Evolutionary conservation across 2,113 vertebrate genomes (phyloP).

Genomic region (Gymnocephalus cernua): DNA sequence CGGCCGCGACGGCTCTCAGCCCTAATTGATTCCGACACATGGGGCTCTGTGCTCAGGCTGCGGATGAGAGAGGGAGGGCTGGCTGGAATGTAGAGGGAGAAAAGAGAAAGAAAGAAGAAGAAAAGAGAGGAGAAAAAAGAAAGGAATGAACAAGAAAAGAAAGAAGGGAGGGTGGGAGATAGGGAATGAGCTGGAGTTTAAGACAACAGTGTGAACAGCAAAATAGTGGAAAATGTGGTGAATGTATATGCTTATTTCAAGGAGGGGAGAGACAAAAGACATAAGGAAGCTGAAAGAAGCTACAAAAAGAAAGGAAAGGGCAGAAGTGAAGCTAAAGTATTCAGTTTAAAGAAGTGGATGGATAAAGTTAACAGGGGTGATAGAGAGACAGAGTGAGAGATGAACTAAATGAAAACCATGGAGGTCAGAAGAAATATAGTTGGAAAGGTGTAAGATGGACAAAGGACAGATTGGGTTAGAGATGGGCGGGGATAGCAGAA

Average conservation of each 20-base stretch:
- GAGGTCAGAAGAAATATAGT: constrained; percentile 54
- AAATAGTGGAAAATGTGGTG: constrained; percentile 34
- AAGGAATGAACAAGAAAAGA: constrained; percentile 6
- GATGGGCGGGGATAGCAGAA: constrained; percentile 54
- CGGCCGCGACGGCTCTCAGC: constrained; percentile 87
- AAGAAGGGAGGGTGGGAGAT: neutral
- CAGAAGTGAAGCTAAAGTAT: constrained; percentile 24
- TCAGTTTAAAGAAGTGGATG: constrained; percentile 42
- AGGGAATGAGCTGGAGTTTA: neutral
- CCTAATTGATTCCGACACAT: constrained; percentile 93
- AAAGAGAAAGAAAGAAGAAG: constrained; percentile 24
- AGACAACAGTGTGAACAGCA: constrained; percentile 33
- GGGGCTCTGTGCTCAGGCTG: constrained; percentile 85
- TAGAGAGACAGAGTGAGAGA: constrained; percentile 30
- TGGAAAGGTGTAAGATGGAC: constrained; percentile 44
- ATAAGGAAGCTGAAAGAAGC: constrained; percentile 5
- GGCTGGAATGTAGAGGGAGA: constrained; percentile 73
- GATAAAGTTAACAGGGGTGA: constrained; percentile 26
- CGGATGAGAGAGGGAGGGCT: constrained; percentile 81
- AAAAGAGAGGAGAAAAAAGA: constrained; percentile 20
- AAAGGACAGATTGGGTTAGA: constrained; percentile 32
- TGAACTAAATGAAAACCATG: constrained; percentile 19
- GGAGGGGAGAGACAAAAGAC: constrained; percentile 1
- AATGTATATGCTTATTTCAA: constrained; percentile 21
- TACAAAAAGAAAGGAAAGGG: neutral